phyloP scores from a whole-genome alignment of 1,140 invertebrate genomes.

The Halesus radiatus region DNA sequence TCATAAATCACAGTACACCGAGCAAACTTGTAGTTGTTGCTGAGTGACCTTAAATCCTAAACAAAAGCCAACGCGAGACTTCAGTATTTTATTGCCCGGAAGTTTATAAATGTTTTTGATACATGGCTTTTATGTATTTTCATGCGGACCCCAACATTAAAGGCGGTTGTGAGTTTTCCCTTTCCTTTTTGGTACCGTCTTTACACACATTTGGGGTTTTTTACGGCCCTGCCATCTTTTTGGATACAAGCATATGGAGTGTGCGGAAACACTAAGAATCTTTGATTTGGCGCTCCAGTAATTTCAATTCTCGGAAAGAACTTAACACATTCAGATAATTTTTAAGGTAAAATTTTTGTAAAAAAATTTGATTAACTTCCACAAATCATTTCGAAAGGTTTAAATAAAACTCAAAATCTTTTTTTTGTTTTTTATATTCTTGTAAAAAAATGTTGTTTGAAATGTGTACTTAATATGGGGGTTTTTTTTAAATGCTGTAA shows the following conservation, averaged over 20 bases:
- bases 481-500: too few relatives aligned
- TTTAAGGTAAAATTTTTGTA: too few relatives aligned
- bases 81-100: constrained; percentile 35
- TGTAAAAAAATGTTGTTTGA: too few relatives aligned
- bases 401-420: too few relatives aligned
- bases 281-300: too few relatives aligned
- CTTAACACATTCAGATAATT: too few relatives aligned
- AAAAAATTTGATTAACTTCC: too few relatives aligned
- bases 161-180: constrained; percentile 1
- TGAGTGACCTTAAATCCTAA: constrained; percentile 30
- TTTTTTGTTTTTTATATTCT: too few relatives aligned
- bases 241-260: not conserved
- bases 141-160: constrained; percentile 24
- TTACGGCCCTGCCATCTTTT: constrained; percentile 10
- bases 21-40: constrained; percentile 23
- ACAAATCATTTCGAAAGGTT: too few relatives aligned
- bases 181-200: constrained; percentile 18
- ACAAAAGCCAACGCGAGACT: constrained; percentile 8
- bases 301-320: too few relatives aligned
- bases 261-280: not conserved
- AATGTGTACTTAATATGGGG: too few relatives aligned
- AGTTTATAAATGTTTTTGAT: constrained; percentile 44
- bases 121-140: constrained; percentile 35
- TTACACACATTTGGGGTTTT: constrained; percentile 25
- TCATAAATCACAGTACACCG: constrained; percentile 32